Conservation (phyloP, 2,797 vertebrate species). For the Poliocrania exsul region DNA sequence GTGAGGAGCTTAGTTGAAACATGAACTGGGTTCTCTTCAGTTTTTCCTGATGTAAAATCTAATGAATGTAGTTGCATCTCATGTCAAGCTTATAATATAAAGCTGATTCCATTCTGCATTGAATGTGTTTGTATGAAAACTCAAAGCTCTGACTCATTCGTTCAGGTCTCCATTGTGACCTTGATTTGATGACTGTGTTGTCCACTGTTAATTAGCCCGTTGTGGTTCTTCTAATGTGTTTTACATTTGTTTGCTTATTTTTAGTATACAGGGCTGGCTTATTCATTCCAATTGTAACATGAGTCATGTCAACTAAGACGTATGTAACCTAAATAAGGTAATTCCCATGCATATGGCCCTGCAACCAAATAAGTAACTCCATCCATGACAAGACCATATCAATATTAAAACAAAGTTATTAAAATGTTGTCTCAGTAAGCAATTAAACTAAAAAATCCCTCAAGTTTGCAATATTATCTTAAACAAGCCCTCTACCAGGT, state of each 20-base stretch:
- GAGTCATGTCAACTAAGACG: neutral
- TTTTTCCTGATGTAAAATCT: neutral
- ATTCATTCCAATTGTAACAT: neutral
- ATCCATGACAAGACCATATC: neutral
- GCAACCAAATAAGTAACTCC: neutral
- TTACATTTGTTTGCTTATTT: constrained; percentile 10
- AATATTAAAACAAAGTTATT: constrained; percentile 12
- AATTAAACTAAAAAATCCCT: neutral
- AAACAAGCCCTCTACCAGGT: constrained; percentile 8
- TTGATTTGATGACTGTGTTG: constrained; percentile 3
- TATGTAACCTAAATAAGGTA: neutral
- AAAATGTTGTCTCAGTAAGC: neutral
- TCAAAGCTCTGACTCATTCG: neutral
- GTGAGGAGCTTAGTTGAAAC: neutral
- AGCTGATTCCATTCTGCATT: neutral
- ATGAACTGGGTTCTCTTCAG: neutral
- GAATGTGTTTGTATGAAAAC: neutral
- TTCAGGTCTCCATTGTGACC: neutral
- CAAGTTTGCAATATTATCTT: neutral
- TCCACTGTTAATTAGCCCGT: neutral
- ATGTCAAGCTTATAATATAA: neutral
- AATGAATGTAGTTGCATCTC: neutral
- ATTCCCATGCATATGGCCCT: neutral
- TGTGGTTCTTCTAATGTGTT: neutral
- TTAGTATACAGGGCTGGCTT: neutral